Percentiles rank a stretch among this genome's conserved stretches.
Conservation (phyloP, 2,113 vertebrate species). For the Chunga burmeisteri region DNA sequence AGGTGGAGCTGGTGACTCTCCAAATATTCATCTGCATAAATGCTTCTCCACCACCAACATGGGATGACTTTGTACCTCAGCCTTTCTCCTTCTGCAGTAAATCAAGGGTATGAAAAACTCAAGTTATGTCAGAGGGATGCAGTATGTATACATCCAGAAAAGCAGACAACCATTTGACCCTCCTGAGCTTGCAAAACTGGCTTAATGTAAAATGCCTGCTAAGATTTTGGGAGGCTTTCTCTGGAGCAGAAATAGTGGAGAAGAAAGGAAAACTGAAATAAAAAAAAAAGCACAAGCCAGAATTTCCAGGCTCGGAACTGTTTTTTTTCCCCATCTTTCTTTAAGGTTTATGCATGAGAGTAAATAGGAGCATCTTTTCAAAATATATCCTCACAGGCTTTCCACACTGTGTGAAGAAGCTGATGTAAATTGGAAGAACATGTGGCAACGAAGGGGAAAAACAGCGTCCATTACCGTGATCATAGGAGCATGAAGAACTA, state of each 20-base stretch:
- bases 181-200: background rate
- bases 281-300: fast-evolving
- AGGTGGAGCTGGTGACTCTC: background rate
- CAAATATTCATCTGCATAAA: background rate
- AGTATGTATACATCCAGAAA: background rate
- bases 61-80: background rate
- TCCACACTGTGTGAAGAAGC: fast-evolving
- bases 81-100: background rate
- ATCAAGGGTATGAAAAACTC: background rate
- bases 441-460: background rate
- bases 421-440: fast-evolving
- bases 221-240: background rate
- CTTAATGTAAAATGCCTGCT: background rate
- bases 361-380: background rate
- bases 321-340: fast-evolving
- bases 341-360: background rate
- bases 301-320: background rate
- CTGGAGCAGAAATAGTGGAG: background rate
- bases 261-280: background rate
- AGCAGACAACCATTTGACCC: background rate
- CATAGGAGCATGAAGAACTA: background rate
- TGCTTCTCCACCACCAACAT: fast-evolving
- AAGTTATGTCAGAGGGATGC: background rate
- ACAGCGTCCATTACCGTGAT: fast-evolving
- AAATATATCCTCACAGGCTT: background rate